Evolutionary conservation across 2,888 invertebrate genomes (phyloP).

Genomic region (Drosophila koepferae): DNA sequence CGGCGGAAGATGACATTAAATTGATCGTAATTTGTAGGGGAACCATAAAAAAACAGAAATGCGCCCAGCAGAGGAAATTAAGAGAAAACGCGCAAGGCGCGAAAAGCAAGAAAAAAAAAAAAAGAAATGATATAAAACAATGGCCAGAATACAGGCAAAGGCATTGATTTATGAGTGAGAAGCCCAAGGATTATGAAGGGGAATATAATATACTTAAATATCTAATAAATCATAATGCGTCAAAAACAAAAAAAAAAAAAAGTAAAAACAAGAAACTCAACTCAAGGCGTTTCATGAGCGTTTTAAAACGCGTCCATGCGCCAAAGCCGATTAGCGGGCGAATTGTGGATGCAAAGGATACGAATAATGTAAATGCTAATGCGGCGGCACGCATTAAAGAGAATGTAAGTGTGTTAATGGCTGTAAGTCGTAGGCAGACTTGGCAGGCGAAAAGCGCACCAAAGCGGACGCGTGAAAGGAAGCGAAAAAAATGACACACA

Average conservation of each 20-base stretch:
- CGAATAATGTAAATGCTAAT: constrained; percentile 39
- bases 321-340: constrained; percentile 49
- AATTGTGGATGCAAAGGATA: constrained; percentile 44
- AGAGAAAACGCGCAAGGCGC: constrained; percentile 32
- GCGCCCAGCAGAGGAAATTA: constrained; percentile 26
- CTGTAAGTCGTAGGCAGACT: background rate
- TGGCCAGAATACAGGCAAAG: constrained; percentile 1
- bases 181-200: constrained; percentile 34
- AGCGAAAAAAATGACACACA: constrained; percentile 33
- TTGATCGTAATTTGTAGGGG: constrained; percentile 54
- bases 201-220: constrained; percentile 14
- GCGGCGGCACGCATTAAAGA: constrained; percentile 25
- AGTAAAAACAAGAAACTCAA: background rate
- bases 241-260: background rate
- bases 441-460: constrained; percentile 11
- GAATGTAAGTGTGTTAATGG: constrained; percentile 4
- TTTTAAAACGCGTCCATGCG: constrained; percentile 35
- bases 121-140: background rate
- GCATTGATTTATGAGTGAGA: constrained; percentile 23
- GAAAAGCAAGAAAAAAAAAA: background rate
- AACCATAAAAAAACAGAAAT: constrained; percentile 50
- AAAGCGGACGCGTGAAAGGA: constrained; percentile 25
- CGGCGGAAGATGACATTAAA: constrained; percentile 50
- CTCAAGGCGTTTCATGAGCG: constrained; percentile 25
- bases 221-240: constrained; percentile 47